Evolutionary conservation across 92 coral and sea anemone genomes (phyloP), one percentile per base, ranked within the genome.

Genomic region (Muricea muricata): DNA sequence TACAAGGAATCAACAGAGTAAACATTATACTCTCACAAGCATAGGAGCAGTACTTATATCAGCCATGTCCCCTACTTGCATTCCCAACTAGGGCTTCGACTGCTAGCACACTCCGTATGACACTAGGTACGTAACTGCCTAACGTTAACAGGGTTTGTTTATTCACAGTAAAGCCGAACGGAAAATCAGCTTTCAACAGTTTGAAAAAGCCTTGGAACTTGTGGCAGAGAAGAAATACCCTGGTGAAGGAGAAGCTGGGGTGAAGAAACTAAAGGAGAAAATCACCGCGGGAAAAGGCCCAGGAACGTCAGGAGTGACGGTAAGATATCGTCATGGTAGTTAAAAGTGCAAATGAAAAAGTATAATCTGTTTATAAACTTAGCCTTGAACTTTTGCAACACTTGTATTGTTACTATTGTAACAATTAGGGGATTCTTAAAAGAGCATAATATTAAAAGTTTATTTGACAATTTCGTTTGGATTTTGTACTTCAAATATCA

Each of bases 201-300:
- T 95, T 87, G 84, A 93, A 70, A 81, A 56, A 35, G 98, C 98
- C 7, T 66, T 95, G 29, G 84, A 31, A 24, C 71, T 93, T 15
- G 90, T 97, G 45, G 97, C 97, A 24, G 97, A 91, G 88, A 93
- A 93, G 79, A 95, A 95, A 41, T 78, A 33, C 45, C 82, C 82
- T 20, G 78, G 61, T 17, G 93, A 93, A 37, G 79, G 55, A 47
- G 79, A 88, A 61, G 86, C 40, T 45, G 91, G 90, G 1, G 86
- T 87, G 24, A 18, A 18, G 26, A 78, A 78, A 41, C 15, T 78
- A 39, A 35, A 33, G 54, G 93, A 70, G 13, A 90, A 89, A 63
- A 91, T 95, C 7, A 83, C 90, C 60, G 81, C 90, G 40, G 98
- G 98, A 4, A 91, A 93, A 78, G 98, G 98, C 7, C 98, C 98